Evolutionary conservation across 2,888 invertebrate species (phyloP).

Genomic region (Gasteruption jaculator): DNA sequence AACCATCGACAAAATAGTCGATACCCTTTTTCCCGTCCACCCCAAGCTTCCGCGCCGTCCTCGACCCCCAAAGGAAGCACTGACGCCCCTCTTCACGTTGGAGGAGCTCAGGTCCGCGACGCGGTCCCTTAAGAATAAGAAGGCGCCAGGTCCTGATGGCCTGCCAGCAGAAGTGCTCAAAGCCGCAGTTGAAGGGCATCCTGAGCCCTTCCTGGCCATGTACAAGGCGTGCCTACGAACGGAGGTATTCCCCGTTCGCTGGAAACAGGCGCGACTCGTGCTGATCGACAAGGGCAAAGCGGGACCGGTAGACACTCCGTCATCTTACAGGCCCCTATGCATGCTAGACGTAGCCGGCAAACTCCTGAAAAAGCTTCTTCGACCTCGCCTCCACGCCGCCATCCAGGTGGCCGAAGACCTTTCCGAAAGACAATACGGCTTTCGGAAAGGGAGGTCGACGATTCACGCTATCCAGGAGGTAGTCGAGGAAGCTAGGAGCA

Average conservation of each 20-base stretch:
- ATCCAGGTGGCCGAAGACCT: constrained; percentile 16
- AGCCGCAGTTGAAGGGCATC: constrained; percentile 10
- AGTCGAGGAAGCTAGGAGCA: constrained; percentile 11
- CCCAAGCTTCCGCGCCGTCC: no score
- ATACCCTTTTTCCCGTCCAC: constrained; percentile 17
- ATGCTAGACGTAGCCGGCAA: constrained; percentile 28
- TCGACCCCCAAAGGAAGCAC: not conserved
- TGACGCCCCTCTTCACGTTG: constrained; percentile 14
- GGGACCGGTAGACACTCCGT: constrained; percentile 14
- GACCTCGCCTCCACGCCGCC: constrained; percentile 21
- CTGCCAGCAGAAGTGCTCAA: constrained; percentile 26
- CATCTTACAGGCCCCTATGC: constrained; percentile 30
- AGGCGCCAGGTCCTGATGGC: constrained; percentile 27
- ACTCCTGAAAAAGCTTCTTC: constrained; percentile 28
- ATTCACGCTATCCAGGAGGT: constrained; percentile 20
- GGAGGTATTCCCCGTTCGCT: constrained; percentile 19
- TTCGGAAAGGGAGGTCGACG: constrained; percentile 20
- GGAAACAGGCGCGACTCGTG: constrained; percentile 23
- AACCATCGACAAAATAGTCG: constrained; percentile 13
- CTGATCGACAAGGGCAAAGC: constrained; percentile 18
- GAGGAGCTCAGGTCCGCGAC: constrained; percentile 19
- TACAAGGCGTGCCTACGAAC: constrained; percentile 10
- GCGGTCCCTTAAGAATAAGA: constrained; percentile 15
- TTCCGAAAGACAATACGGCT: constrained; percentile 11
- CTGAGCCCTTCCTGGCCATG: no score